phyloP scores from a whole-genome alignment of 2,888 invertebrate genomes.

The Leptopilina drosophilae region DNA sequence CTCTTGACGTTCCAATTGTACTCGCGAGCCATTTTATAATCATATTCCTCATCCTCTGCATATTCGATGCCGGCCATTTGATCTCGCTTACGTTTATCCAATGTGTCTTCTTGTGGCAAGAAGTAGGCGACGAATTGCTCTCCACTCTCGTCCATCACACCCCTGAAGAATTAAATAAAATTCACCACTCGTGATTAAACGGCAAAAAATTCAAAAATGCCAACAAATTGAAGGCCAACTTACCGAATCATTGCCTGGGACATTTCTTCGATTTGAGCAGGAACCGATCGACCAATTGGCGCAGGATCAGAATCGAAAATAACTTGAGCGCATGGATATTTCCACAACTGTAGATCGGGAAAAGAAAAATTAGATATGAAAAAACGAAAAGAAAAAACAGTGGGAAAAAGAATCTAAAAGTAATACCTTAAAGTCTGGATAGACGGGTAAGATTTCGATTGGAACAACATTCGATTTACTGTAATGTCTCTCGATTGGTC shows the following conservation, averaged over 20 bases:
- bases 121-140: slow-evolving; percentile 99
- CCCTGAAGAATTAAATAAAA: slow-evolving; percentile 80
- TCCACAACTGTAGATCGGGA: slow-evolving; percentile 85
- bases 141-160: slow-evolving; percentile 99
- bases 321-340: slow-evolving; percentile 98
- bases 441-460: slow-evolving; percentile 91
- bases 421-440: slow-evolving; percentile 92
- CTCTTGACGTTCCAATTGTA: slow-evolving; percentile 99
- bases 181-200: neutral
- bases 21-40: slow-evolving; percentile 97
- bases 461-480: slow-evolving; percentile 97
- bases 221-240: slow-evolving; percentile 45
- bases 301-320: slow-evolving; percentile 99
- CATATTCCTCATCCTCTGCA: slow-evolving; percentile 94
- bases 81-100: slow-evolving; percentile 92
- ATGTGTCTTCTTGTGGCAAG: slow-evolving; percentile 94
- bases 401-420: neutral
- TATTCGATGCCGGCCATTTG: slow-evolving; percentile 86
- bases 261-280: slow-evolving; percentile 97
- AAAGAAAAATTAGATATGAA: neutral
- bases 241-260: slow-evolving; percentile 99
- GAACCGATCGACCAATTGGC: slow-evolving; percentile 90
- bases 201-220: too few species aligned
- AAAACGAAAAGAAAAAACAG: neutral
- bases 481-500: slow-evolving; percentile 92